Base-by-base conservation (phyloP, 2,888 invertebrate species). In the Tethea ocularis region DNA sequence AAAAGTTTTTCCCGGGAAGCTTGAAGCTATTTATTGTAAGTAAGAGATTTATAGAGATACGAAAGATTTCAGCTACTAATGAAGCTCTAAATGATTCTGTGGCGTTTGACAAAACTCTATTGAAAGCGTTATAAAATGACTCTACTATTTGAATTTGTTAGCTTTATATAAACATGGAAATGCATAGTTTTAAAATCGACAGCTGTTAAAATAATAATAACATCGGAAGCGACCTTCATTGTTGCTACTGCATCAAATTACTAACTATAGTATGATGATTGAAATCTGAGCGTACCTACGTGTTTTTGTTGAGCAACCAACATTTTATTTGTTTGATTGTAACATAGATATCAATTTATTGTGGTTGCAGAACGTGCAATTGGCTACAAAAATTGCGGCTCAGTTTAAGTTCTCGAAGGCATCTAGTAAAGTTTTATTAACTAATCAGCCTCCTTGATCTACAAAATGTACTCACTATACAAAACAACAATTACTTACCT, bases 171-270 rank as follows among this genome's bases (percentile, higher is more conserved):
- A 59, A 67, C 63, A 51, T 58, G 58, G 66, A 15, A 38, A 72
- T 73, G 68, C 71, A 63, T 62, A 65, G 75, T 77, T 80, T 78
- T 69, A 70, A 79, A 75, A 79, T 72, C 64, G 62, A 69, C 84
- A 84, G 80, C 80, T 85, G 85, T 84, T 82, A 78, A 80, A 78
- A 83, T 71, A 78, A 83, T n/a, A n/a, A 33, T 71, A 83, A 82
- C 75, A 83, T 83, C 74, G 80, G 81, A 83, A 83, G 71, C 77
- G 72, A 74, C 78, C 80, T 83, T 78, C 80, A 81, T 82, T 84
- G 85, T 87, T 83, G 78, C 71, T 68, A 60, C 69, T 77, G 82
- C 78, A 76, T 86, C 80, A 80, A 82, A 84, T 85, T 83, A 83
- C 84, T 66, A 66, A 59, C 62, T 70, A 64, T 63, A 66, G 64